Conservation (phyloP, 2,797 vertebrate species). For the Rhabdophis nuchalis region DNA sequence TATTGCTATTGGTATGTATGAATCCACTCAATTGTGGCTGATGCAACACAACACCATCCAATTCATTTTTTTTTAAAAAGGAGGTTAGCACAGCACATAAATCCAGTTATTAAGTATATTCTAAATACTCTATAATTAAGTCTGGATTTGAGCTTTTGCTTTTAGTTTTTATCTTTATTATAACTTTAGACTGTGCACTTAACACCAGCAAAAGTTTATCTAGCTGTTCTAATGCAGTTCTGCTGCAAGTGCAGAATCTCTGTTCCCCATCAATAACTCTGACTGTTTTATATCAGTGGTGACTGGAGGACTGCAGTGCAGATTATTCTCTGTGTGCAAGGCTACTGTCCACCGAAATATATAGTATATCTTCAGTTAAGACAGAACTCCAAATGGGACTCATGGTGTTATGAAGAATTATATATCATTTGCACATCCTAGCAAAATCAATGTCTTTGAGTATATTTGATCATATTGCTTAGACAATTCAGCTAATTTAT, state of each 20-base stretch:
- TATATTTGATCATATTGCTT: background rate
- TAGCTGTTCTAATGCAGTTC: background rate
- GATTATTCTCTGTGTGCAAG: background rate
- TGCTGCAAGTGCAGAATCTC: background rate
- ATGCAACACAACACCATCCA: background rate
- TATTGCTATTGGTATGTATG: background rate
- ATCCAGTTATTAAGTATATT: background rate
- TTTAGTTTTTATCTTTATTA: background rate
- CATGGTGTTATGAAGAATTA: background rate
- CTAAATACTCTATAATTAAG: background rate
- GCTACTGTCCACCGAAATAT: background rate
- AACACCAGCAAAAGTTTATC: background rate
- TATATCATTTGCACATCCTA: background rate
- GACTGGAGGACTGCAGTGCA: background rate
- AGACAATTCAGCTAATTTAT: background rate
- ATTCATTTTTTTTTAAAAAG: background rate
- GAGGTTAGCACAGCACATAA: background rate
- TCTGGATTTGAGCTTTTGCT: background rate
- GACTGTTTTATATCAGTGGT: background rate
- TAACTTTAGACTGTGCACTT: background rate
- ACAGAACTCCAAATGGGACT: background rate
- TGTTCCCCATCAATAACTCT: background rate
- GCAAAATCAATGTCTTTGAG: background rate
- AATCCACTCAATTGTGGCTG: background rate
- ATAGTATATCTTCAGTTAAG: background rate